Evolutionary conservation across 1,140 invertebrate species (phyloP), one percentile per base, ranked within the genome.

Genomic region (Centruroides sculpturatus): DNA sequence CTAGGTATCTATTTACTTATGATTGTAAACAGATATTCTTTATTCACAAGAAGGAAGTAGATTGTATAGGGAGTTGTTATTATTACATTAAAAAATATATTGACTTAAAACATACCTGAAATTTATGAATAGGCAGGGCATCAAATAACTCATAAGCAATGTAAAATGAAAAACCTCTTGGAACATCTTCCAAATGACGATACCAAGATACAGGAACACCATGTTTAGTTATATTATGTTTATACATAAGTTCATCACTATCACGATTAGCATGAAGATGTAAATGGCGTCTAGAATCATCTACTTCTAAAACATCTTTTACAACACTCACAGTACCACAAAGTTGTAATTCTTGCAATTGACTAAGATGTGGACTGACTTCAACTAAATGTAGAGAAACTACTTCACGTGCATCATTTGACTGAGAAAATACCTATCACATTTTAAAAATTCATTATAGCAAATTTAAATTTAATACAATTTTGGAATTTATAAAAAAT

Each of bases 61-160:
- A 23, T 23, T 23, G 23, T 23, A 23, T 23, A 23, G 0, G 23
- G 2, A 2, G 23, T 23, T 23, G 2, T 23, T 23, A 41, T 41
- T 41, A 41, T 41, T 41, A 41, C 8, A 41, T 36, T 53, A 51
- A 34, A 51, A n/a, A 51, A 34, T 12, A 34, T 51, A n/a, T 12
- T 51, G 49, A 34, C 49, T n/a, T n/a, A 51, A 34, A 34, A 34
- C 51, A 52, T 13, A 62, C 59, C 50, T 69, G 60, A 52, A 79
- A 89, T 75, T 97, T 96, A 71, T 98, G 92, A 66, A 98, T 84
- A 3, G 95, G 96, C 36, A 98, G 75, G 12, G 92, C 93, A 82
- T 99, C 96, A 73, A 99, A 94, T 76, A 98, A 98, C 76, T 99
- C 96, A 78, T 99, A 90, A 51, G 93, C 94, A 52, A 98, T 72